Evolutionary conservation across 1,140 invertebrate species (phyloP), one percentile per base, ranked within the genome.

Genomic region (Heliconius congener): DNA sequence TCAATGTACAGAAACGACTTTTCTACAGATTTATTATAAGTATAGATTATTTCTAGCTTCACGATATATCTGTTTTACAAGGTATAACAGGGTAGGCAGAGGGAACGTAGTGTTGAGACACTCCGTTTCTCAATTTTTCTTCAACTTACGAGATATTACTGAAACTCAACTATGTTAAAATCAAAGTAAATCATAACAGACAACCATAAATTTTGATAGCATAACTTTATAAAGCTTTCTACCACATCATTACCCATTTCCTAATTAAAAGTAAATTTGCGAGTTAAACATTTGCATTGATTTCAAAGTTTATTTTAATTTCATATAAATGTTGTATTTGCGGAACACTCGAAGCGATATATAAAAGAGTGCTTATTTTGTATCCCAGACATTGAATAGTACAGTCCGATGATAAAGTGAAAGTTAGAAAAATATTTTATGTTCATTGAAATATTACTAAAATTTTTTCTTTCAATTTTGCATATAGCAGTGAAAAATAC

Each of bases 271-370:
- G 55, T 57, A 23, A 57, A 57, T 57, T 57, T 23, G 9, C 55
- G 55, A 57, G 55, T 57, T 57, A 57, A 57, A 57, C n/a, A 57
- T 57, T 57, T 23, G 55, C 55, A 57, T 57, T 57, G 55, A 57
- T 57, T 57, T 57, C 55, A 57, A 57, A 57, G 55, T 23, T 55
- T 57, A 57, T 57, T 57, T n/a, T 57, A 57, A 57, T 57, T 57
- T 57, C 55, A 57, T 57, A 57, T 50, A 73, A 73, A 73, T 30
- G 27, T 52, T 23, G 42, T 74, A 60, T 74, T 74, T 74, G 73
- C 57, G 50, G 16, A 37, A 37, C 73, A 34, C 73, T 74, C 50
- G 73, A 74, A 57, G 73, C 73, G 19, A 34, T 73, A 19, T 73
- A 13, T 57, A 57, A 57, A 57, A 57, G 19, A 57, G 55, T n/a